phyloP scores from a whole-genome alignment of 2,113 vertebrate species.

The Cyanocitta stelleri region DNA sequence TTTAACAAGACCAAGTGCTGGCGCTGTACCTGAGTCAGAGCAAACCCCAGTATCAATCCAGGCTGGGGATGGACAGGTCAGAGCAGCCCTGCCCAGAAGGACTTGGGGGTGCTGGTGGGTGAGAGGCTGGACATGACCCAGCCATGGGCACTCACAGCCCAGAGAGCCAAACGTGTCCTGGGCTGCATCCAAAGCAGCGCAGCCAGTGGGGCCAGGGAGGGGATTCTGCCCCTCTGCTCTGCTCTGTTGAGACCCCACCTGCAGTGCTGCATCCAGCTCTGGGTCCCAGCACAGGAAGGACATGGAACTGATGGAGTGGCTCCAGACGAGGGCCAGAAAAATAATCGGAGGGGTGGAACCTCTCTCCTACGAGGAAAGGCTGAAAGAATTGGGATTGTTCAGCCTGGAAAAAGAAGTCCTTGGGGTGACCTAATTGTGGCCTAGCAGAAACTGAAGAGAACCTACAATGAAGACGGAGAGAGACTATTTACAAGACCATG shows the following conservation, averaged over 20 bases:
- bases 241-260: background rate
- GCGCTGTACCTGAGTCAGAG: too few relatives aligned
- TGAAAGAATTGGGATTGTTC: background rate
- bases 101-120: background rate
- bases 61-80: background rate
- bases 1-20: background rate
- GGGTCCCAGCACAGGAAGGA: fast-evolving
- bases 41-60: fast-evolving
- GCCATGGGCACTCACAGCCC: background rate
- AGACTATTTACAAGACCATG: background rate
- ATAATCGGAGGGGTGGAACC: background rate
- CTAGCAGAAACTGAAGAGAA: background rate
- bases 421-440: background rate
- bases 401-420: background rate
- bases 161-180: background rate
- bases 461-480: background rate
- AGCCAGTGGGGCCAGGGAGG: background rate
- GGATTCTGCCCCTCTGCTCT: background rate
- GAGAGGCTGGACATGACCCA: background rate
- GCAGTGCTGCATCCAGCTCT: background rate
- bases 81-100: background rate
- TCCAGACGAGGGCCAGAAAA: background rate
- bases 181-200: background rate
- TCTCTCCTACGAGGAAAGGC: background rate
- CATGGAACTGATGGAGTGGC: fast-evolving